A percentile compares a stretch with the other conserved stretches of the same genome.
phyloP scores from a whole-genome alignment of 2,113 vertebrate species.

The Prunella himalayana region DNA sequence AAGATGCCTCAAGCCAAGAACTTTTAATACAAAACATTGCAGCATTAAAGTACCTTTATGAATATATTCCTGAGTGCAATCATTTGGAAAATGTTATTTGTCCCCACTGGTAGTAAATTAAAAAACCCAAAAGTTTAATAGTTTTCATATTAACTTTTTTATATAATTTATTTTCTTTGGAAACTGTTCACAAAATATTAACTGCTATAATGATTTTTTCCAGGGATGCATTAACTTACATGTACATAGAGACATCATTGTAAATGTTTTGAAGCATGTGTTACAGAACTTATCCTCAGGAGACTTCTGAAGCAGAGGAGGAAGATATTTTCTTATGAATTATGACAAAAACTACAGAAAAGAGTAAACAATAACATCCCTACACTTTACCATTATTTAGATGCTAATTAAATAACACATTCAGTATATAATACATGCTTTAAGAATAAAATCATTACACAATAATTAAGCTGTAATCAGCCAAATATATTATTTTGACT shows the following conservation, averaged over 20 bases:
- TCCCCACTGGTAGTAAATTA: neutral
- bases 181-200: neutral
- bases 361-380: neutral
- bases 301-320: neutral
- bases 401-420: neutral
- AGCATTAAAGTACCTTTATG: neutral
- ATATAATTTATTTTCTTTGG: neutral
- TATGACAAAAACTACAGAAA: neutral
- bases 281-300: neutral
- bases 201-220: neutral
- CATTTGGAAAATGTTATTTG: neutral
- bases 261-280: neutral
- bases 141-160: neutral
- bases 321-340: neutral
- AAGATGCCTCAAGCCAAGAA: neutral
- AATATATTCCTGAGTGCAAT: neutral
- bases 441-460: neutral
- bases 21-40: neutral
- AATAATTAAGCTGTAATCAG: neutral
- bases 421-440: neutral
- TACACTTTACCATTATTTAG: neutral
- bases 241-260: neutral
- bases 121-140: neutral
- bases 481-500: neutral
- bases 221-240: neutral